phyloP scores from a whole-genome alignment of 2,888 invertebrate genomes.

The Ophioninae sp. region DNA sequence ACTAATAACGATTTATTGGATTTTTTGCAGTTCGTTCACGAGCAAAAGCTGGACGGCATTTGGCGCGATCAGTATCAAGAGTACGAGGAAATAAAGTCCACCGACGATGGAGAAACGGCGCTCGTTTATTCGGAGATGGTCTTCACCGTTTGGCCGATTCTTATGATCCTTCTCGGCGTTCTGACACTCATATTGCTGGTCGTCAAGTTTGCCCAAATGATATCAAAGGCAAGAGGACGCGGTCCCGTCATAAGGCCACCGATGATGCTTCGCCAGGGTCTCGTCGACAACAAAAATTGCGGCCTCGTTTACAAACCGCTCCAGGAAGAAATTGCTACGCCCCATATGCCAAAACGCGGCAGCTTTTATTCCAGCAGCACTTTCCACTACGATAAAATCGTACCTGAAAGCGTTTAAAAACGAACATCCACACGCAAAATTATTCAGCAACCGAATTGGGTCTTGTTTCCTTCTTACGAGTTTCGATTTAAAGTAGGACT shows the following conservation, averaged over 20 bases:
- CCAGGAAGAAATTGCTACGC: constrained; percentile 88
- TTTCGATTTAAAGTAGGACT: neutral
- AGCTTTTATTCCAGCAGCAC: constrained; percentile 85
- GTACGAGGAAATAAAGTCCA: constrained; percentile 68
- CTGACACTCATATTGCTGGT: constrained; percentile 65
- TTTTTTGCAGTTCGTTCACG: constrained; percentile 67
- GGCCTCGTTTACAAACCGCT: constrained; percentile 90
- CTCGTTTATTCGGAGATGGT: constrained; percentile 52
- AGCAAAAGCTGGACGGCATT: constrained; percentile 67
- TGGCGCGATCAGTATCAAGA: constrained; percentile 73
- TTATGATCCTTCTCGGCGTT: constrained; percentile 69
- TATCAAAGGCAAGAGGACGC: constrained; percentile 74
- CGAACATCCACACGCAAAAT: neutral
- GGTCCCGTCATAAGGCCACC: constrained; percentile 79
- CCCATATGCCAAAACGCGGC: constrained; percentile 84
- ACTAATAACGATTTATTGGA: neutral
- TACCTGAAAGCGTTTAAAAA: constrained; percentile 84
- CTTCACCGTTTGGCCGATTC: constrained; percentile 73
- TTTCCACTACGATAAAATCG: constrained; percentile 85
- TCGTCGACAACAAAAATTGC: constrained; percentile 85
- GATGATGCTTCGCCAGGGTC: constrained; percentile 78
- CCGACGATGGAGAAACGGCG: constrained; percentile 45
- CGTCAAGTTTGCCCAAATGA: constrained; percentile 70
- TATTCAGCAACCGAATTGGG: neutral
- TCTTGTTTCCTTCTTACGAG: neutral